Conservation (phyloP, 2,888 invertebrate species). For the Agapostemon virescens region DNA sequence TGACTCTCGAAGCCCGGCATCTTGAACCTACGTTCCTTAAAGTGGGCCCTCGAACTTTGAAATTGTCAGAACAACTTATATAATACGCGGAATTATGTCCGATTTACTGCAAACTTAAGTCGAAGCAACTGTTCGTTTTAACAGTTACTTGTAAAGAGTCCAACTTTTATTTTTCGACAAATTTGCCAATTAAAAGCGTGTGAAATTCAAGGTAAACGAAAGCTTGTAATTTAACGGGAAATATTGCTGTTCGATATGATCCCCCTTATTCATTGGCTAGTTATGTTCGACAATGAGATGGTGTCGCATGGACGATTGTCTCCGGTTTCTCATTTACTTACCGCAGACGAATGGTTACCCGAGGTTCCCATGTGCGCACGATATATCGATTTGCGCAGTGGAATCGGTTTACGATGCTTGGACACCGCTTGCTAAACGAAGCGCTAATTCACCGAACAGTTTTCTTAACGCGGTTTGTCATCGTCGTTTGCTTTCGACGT, state of each 20-base stretch:
- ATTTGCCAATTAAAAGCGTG: no score
- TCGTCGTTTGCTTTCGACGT: not conserved
- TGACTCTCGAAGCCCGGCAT: not conserved
- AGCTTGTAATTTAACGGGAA: no score
- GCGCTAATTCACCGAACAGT: not conserved
- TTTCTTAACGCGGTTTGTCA: not conserved
- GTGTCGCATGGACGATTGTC: constrained; percentile 52
- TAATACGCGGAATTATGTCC: not conserved
- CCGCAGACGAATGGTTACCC: not conserved
- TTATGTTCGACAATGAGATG: not conserved
- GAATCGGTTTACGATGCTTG: constrained; percentile 44
- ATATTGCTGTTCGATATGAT: not conserved
- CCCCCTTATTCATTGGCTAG: not conserved
- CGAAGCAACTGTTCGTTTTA: no score
- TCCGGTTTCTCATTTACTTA: constrained; percentile 45
- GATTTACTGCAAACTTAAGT: not conserved
- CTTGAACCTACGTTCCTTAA: no score
- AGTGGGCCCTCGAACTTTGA: not conserved
- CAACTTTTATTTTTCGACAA: no score
- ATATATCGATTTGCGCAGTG: constrained; percentile 44
- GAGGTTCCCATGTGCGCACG: not conserved
- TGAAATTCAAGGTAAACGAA: no score
- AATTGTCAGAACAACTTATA: not conserved
- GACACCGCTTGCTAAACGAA: not conserved
- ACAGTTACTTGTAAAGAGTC: no score